These are phyloP conservation scores for Sylvia atricapilla DNA, from an alignment of 2,113 vertebrate genomes.

Conservation along the genomic window DNA sequence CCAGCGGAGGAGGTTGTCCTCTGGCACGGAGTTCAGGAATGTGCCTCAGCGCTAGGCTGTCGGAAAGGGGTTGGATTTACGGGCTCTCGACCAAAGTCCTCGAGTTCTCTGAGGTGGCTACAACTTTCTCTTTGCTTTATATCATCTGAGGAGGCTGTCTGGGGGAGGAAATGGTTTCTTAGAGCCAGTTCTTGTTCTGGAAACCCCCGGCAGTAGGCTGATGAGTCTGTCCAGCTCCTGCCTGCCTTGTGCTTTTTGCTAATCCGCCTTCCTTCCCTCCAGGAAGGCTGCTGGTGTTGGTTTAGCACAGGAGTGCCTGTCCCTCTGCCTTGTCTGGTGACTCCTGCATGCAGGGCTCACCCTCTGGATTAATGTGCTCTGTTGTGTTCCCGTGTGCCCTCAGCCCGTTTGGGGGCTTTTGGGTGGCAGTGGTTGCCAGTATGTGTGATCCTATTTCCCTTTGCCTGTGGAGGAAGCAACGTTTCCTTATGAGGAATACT, in stretches of 20 bases:
- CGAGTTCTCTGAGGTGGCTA: neutral
- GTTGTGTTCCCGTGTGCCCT: fast-evolving
- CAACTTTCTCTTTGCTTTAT: neutral
- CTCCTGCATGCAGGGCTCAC: fast-evolving
- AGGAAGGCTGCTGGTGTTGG: neutral
- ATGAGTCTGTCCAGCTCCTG: neutral
- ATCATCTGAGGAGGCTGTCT: neutral
- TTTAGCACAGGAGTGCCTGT: neutral
- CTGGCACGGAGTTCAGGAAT: neutral
- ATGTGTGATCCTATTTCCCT: fast-evolving
- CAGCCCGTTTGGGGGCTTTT: neutral
- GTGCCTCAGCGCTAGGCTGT: neutral
- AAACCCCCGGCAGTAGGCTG: neutral
- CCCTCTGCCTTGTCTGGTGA: fast-evolving
- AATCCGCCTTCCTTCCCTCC: neutral
- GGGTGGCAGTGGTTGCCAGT: neutral
- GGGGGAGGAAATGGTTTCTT: neutral
- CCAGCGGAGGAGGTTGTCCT: neutral
- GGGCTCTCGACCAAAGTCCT: neutral
- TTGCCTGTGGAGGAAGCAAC: neutral
- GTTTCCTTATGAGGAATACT: neutral
- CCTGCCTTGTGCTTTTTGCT: slow-evolving; percentile 40
- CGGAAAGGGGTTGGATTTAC: neutral
- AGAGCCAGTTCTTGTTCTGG: neutral
- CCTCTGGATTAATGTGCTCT: neutral